These are phyloP conservation scores for Ganaspis sp. DNA, from an alignment of 1,140 invertebrate genomes.

Conservation along the genomic window DNA sequence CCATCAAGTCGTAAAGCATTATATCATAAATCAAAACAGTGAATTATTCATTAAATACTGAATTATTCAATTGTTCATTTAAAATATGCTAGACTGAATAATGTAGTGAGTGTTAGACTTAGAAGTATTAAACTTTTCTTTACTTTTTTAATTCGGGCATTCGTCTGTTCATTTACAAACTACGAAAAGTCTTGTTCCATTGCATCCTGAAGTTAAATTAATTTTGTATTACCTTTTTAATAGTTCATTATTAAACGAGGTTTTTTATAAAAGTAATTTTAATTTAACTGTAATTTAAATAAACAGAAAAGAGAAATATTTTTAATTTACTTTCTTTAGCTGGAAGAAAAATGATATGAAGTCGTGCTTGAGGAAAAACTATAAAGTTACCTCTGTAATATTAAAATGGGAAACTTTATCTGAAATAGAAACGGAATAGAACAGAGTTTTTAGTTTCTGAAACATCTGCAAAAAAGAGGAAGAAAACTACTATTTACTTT, in stretches of 20 bases:
- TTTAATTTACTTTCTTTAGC: too few species aligned
- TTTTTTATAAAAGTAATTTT: not conserved
- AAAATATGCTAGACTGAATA: not conserved
- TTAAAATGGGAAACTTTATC: too few species aligned
- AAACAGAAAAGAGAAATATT: too few species aligned
- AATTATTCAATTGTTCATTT: slow-evolving; percentile 19
- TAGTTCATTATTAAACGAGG: not conserved
- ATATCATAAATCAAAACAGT: slow-evolving; percentile 9
- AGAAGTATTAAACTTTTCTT: slow-evolving; percentile 15
- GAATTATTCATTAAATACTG: slow-evolving; percentile 20
- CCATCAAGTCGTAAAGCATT: not conserved
- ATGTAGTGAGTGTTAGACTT: not conserved
- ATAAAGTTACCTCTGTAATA: too few species aligned
- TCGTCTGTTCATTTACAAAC: not conserved
- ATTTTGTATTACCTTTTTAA: not conserved
- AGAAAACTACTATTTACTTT: too few species aligned
- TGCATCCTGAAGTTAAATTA: not conserved
- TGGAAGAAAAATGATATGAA: too few species aligned
- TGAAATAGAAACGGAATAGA: too few species aligned
- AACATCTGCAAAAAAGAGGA: too few species aligned
- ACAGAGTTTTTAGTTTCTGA: too few species aligned
- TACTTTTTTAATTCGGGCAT: not conserved
- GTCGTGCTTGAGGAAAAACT: too few species aligned
- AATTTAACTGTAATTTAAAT: not conserved
- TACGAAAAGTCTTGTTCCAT: not conserved